phyloP scores from a whole-genome alignment of 1,140 invertebrate genomes.

The Zelostemma sp. region DNA sequence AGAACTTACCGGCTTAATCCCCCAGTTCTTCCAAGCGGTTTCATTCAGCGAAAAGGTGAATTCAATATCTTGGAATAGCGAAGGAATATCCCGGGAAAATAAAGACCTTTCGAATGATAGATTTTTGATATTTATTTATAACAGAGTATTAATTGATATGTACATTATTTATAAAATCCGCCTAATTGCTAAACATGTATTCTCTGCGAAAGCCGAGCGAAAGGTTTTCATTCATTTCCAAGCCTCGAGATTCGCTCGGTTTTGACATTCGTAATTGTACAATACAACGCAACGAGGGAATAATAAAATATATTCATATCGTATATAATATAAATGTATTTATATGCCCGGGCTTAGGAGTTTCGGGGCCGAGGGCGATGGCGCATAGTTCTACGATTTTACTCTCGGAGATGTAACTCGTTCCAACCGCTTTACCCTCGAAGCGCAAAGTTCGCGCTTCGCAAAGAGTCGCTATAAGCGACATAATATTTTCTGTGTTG shows the following conservation, averaged over 20 bases:
- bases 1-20: conserved; percentile 20
- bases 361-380: conserved; percentile 15
- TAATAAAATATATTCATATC: conserved; percentile 40
- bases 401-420: conserved; percentile 3
- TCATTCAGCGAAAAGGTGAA: background rate
- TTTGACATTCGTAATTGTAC: conserved; percentile 46
- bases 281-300: conserved; percentile 49
- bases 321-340: conserved; percentile 24
- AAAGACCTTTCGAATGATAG: background rate
- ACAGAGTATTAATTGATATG: conserved; percentile 65
- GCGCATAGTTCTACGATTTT: conserved; percentile 8
- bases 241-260: conserved; percentile 19
- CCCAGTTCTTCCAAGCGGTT: background rate
- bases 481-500: background rate
- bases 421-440: background rate
- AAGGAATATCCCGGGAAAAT: too few species aligned
- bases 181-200: conserved; percentile 48
- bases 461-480: background rate
- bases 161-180: conserved; percentile 63
- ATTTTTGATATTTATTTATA: conserved; percentile 60
- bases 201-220: background rate
- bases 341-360: conserved; percentile 13
- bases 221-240: conserved; percentile 19
- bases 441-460: background rate
- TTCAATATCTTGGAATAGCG: background rate